Conservation (phyloP, 2,888 invertebrate genomes). For the Sinopyrophorus schimmeli region DNA sequence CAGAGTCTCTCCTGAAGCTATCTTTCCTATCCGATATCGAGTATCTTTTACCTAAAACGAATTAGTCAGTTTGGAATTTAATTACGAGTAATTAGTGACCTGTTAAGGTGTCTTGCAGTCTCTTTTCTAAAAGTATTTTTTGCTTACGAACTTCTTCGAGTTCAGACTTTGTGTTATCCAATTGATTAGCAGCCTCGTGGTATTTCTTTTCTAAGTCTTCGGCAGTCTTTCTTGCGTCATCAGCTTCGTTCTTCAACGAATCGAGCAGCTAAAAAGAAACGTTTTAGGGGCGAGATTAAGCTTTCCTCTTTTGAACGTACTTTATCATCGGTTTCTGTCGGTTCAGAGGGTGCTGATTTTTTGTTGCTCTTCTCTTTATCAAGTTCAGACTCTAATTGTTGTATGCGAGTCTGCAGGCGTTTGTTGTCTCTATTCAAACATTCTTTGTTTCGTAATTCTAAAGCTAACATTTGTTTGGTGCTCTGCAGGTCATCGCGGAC, state of each 20-base stretch:
- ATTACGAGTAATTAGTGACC: constrained; percentile 22
- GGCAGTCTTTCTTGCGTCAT: constrained; percentile 75
- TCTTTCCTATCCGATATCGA: constrained; percentile 56
- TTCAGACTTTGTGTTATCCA: constrained; percentile 74
- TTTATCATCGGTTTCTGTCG: constrained; percentile 48
- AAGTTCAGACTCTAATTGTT: constrained; percentile 79
- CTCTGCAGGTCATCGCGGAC: constrained; percentile 89
- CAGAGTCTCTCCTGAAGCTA: constrained; percentile 56
- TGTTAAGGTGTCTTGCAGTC: constrained; percentile 67
- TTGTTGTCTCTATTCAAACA: constrained; percentile 80
- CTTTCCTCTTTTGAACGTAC: constrained; percentile 32
- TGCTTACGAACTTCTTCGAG: constrained; percentile 79
- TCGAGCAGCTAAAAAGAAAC: constrained; percentile 58
- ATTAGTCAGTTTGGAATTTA: not conserved
- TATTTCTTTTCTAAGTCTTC: constrained; percentile 82
- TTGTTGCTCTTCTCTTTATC: constrained; percentile 64
- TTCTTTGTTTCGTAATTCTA: constrained; percentile 83
- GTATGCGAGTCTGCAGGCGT: constrained; percentile 75
- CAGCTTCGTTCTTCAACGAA: constrained; percentile 73
- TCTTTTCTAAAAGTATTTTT: constrained; percentile 77
- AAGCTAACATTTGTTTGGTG: constrained; percentile 86
- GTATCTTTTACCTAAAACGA: constrained; percentile 44
- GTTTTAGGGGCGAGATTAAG: not conserved
- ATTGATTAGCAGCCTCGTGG: constrained; percentile 72
- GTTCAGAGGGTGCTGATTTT: constrained; percentile 27